phyloP scores from a whole-genome alignment of 2,888 invertebrate species.

The Agrochola litura region DNA sequence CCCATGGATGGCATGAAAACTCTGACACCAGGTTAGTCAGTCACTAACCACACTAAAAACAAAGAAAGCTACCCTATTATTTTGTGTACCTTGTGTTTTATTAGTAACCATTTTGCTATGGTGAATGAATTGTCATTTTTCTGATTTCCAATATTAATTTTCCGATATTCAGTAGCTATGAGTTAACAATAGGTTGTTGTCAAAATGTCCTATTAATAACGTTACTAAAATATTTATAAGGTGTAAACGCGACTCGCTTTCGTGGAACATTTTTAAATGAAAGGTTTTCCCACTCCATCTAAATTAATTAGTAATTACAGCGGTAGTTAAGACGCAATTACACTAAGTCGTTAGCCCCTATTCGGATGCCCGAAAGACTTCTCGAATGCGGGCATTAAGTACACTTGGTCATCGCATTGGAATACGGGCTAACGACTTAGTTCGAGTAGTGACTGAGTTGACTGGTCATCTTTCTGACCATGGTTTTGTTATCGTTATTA shows the following conservation, averaged over 20 bases:
- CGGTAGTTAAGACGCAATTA: too few species aligned
- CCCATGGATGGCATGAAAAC: too few species aligned
- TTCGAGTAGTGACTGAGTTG: too few species aligned
- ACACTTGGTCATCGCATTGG: too few species aligned
- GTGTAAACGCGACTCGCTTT: background rate
- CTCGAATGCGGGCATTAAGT: background rate
- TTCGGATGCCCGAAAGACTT: too few species aligned
- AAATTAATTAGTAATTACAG: too few species aligned
- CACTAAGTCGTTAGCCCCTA: too few species aligned
- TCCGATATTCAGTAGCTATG: background rate
- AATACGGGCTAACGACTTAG: too few species aligned
- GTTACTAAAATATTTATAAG: background rate
- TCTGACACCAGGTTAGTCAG: too few species aligned
- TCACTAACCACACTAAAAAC: too few species aligned
- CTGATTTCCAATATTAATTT: background rate
- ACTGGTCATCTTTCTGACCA: too few species aligned
- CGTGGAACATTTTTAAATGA: background rate
- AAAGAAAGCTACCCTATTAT: background rate
- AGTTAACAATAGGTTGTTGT: background rate
- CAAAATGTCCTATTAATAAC: background rate
- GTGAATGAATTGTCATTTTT: conserved; percentile 2
- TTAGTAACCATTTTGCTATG: background rate
- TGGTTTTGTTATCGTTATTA: too few species aligned
- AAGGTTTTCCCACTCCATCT: background rate
- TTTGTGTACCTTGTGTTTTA: background rate